phyloP scores from a whole-genome alignment of 1,140 invertebrate species.

The Heliothis subflexa region DNA sequence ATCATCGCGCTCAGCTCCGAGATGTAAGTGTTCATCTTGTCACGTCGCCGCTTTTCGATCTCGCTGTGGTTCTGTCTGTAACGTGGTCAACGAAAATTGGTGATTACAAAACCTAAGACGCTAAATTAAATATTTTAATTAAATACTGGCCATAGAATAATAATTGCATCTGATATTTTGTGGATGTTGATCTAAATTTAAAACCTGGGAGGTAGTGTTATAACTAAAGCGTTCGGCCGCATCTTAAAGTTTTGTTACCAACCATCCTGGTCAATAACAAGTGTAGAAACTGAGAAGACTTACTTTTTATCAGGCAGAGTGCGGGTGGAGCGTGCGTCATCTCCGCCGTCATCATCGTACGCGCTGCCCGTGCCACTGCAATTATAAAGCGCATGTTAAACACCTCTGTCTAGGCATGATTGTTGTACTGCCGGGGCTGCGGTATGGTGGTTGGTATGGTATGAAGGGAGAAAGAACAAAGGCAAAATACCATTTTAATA shows the following conservation, averaged over 20 bases:
- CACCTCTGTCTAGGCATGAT: background rate
- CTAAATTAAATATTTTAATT: too few species aligned
- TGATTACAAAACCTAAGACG: background rate
- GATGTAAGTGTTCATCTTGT: conserved; percentile 99
- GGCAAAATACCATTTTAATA: too few species aligned
- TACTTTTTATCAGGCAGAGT: conserved; percentile 74
- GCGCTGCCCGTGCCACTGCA: conserved; percentile 58
- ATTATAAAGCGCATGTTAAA: background rate
- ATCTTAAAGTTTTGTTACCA: too few species aligned
- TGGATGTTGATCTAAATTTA: too few species aligned
- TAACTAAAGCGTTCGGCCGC: too few species aligned
- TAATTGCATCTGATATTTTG: too few species aligned
- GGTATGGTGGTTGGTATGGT: too few species aligned
- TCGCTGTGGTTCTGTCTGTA: conserved; percentile 97
- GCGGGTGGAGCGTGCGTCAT: conserved; percentile 66
- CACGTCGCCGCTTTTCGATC: conserved; percentile 96
- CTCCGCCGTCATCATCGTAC: conserved; percentile 69
- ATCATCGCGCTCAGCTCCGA: conserved; percentile 96
- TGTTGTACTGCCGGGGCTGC: too few species aligned
- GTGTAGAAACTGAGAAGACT: conserved; percentile 25
- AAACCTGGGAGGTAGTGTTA: too few species aligned
- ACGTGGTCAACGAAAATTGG: conserved; percentile 16
- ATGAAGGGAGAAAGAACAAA: too few species aligned
- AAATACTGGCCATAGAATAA: too few species aligned
- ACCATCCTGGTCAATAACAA: too few species aligned